Conservation (phyloP, 2,113 vertebrate genomes). For the Otis tarda region DNA sequence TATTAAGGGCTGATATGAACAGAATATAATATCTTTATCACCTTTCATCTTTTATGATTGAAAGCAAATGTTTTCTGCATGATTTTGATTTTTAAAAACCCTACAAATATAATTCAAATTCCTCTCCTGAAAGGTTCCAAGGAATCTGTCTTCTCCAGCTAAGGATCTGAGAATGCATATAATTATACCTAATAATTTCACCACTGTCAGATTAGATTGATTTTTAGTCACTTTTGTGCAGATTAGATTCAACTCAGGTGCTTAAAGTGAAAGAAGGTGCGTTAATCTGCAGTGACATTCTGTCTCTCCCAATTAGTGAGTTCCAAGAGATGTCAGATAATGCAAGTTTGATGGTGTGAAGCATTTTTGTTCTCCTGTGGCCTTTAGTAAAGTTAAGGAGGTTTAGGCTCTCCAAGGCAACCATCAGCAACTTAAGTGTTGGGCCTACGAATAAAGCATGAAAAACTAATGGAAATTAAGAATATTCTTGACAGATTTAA, state of each 20-base stretch:
- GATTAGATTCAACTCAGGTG: conserved; percentile 63
- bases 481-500: neutral
- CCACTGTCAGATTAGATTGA: conserved; percentile 62
- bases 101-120: neutral
- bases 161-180: neutral
- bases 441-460: neutral
- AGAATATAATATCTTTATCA: neutral
- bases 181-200: conserved; percentile 58
- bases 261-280: conserved; percentile 36
- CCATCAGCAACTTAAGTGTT: neutral
- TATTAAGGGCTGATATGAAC: conserved; percentile 5
- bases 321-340: conserved; percentile 4
- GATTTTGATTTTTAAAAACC: neutral
- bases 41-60: neutral
- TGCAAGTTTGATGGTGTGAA: neutral
- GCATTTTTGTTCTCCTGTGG: neutral
- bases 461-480: neutral
- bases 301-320: conserved; percentile 53
- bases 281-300: conserved; percentile 49
- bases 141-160: neutral
- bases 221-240: conserved; percentile 48
- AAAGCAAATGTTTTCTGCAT: neutral
- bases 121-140: neutral
- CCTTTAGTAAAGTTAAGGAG: neutral
- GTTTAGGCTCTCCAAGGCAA: neutral